Percentiles rank a stretch among this genome's conserved stretches.
Conservation (phyloP, 2,888 invertebrate genomes). For the Acleris cristana region DNA sequence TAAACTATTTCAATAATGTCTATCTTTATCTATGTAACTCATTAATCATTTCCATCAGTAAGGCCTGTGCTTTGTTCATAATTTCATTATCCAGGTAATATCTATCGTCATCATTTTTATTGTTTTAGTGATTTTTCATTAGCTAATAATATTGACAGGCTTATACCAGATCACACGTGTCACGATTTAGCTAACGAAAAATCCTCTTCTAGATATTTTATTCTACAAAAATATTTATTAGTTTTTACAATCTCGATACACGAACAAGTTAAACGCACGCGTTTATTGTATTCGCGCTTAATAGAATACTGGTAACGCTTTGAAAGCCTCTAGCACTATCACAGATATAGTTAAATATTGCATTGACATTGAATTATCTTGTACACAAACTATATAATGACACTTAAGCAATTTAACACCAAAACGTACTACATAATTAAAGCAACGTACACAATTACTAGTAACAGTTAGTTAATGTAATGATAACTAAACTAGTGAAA, state of each 20-base stretch:
- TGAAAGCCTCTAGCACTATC: slow-evolving; percentile 77
- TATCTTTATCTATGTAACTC: slow-evolving; percentile 44
- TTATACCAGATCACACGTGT: too few relatives aligned
- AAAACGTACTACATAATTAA: slow-evolving; percentile 12
- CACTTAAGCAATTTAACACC: slow-evolving; percentile 28
- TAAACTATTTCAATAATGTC: slow-evolving; percentile 49
- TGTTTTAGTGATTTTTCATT: too few relatives aligned
- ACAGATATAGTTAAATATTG: slow-evolving; percentile 57
- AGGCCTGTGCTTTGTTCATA: slow-evolving; percentile 44
- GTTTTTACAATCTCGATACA: slow-evolving; percentile 57
- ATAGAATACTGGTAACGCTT: slow-evolving; percentile 75
- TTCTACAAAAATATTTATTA: slow-evolving; percentile 55
- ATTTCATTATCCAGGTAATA: slow-evolving; percentile 6
- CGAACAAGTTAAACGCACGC: slow-evolving; percentile 46
- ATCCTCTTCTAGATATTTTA: slow-evolving; percentile 31
- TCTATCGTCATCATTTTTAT: too few relatives aligned
- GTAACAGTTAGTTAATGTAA: too few relatives aligned
- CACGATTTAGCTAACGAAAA: too few relatives aligned
- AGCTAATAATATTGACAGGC: too few relatives aligned
- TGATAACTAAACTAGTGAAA: too few relatives aligned
- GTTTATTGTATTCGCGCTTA: slow-evolving; percentile 56
- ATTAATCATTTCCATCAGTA: slow-evolving; percentile 47
- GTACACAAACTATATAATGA: slow-evolving; percentile 2
- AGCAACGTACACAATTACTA: neutral
- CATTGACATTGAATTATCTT: slow-evolving; percentile 20